Evolutionary conservation across 2,797 vertebrate species (phyloP), one percentile per base, ranked within the genome.

Genomic region (Eidolon dupreanum): DNA sequence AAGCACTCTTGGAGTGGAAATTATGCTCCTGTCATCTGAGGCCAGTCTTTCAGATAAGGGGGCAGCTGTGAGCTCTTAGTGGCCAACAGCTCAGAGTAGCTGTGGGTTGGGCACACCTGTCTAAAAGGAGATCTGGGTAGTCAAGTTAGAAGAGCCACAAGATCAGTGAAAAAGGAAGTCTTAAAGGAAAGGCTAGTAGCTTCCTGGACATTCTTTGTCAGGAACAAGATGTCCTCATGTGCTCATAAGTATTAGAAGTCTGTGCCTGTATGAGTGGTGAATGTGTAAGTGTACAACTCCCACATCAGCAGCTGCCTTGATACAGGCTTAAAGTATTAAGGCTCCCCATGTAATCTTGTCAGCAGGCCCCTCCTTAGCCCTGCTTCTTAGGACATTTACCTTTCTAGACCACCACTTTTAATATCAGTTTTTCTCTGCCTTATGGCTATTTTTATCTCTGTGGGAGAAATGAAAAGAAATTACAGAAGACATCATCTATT

Each of bases 341-440:
- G 7, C 46, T 51, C 3, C 38, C 31, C 28, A 68, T 57, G 24
- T 38, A n/a, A 75, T 70, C 38, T 43, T 15, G 26, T 16, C 49
- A 38, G 2, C 26, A 16, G 8, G 53, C 13, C 53, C 31, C 26
- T 79, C 28, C 49, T 71, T 71, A 46, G 17, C n/a, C 36, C 36
- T 55, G 22, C 49, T 86, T 92, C 79, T 87, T 77, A 36, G 51
- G 68, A 59, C 63, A 61, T 51, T 81, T 85, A 70, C 77, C 61
- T 81, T 95, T 93, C 63, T 71, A 95, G 83, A 53, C 20, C 83
- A 82, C 49, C 43, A 73, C 46, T 85, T 89, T 83, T 61, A 87
- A 78, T 63, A 38, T 33, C 70, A 81, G 24, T 49, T 81, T 75
- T 81, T 53, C 31, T 77, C 55, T 88, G 57, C 31, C 26, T 81